These are phyloP conservation scores for Atherinomorus stipes DNA, from an alignment of 2,113 vertebrate species.

Conservation along the genomic window DNA sequence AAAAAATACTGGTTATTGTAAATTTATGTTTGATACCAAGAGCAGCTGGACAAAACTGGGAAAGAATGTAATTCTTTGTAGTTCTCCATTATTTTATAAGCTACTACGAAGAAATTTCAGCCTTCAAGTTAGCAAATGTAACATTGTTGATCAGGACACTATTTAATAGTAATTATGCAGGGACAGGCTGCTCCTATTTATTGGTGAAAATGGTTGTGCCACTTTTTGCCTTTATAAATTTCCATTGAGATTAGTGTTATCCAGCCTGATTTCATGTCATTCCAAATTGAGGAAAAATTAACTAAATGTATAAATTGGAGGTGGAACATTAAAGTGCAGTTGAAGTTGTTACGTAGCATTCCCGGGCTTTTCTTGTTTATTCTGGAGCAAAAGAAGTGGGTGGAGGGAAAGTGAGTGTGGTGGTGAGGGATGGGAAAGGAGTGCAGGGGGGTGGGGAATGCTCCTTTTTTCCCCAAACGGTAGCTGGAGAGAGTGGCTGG, in stretches of 20 bases:
- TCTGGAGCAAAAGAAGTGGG: conserved; percentile 32
- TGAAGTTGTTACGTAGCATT: conserved; percentile 41
- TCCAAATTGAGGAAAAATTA: conserved; percentile 49
- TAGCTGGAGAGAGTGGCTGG: conserved; percentile 29
- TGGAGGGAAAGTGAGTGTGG: conserved; percentile 12
- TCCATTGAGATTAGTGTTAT: conserved; percentile 45
- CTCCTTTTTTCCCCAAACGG: conserved; percentile 32
- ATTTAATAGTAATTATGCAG: no score
- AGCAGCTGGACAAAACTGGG: background rate
- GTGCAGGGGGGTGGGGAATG: background rate
- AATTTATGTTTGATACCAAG: background rate
- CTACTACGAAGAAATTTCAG: background rate
- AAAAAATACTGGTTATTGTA: background rate
- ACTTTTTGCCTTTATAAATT: conserved; percentile 12
- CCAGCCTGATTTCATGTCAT: conserved; percentile 15
- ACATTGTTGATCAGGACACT: background rate
- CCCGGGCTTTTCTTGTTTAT: conserved; percentile 62
- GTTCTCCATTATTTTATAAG: background rate
- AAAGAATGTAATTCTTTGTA: background rate
- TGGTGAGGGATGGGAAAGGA: conserved; percentile 1
- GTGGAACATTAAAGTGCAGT: conserved; percentile 55
- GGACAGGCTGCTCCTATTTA: no score
- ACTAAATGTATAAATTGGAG: conserved; percentile 30
- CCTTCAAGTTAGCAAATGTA: conserved; percentile 17
- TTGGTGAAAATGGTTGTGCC: no score